Percentiles rank a stretch among this genome's conserved stretches.
Evolutionary conservation across 2,113 vertebrate genomes (phyloP).

Genomic region (Cynocephalus volans): DNA sequence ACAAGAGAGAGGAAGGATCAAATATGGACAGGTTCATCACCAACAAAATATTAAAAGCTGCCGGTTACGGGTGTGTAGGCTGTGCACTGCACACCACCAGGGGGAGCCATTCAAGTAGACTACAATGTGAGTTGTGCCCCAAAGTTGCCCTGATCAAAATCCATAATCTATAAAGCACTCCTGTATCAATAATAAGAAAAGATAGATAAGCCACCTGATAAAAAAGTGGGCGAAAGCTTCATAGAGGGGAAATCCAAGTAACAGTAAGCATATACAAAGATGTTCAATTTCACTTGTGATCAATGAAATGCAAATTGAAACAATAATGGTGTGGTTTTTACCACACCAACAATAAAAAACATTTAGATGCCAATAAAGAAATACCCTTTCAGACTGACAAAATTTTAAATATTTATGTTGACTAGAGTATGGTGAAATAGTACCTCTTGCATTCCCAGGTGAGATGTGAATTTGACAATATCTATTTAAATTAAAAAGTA

Average conservation of each 20-base stretch:
- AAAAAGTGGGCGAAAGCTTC: neutral
- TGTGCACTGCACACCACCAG: neutral
- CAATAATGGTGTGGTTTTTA: neutral
- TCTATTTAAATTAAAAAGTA: neutral
- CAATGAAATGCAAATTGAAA: constrained; percentile 38
- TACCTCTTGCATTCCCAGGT: neutral
- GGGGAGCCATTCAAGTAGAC: neutral
- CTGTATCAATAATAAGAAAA: neutral
- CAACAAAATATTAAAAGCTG: neutral
- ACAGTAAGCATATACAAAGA: neutral
- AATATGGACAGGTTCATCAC: neutral
- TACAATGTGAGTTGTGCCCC: neutral
- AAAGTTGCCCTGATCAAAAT: neutral
- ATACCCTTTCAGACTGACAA: neutral
- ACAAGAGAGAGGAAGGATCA: neutral
- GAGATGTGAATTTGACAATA: constrained; percentile 10
- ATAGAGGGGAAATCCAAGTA: neutral
- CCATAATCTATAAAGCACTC: neutral
- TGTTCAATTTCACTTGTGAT: neutral
- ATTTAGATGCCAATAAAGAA: neutral
- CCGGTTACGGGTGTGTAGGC: neutral
- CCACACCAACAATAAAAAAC: neutral
- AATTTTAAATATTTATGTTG: neutral
- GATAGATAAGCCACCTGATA: neutral
- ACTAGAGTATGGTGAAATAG: neutral